A percentile compares a stretch with the other conserved stretches of the same genome.
Conservation (phyloP, 2,113 vertebrate species). For the Erpornis zantholeuca region DNA sequence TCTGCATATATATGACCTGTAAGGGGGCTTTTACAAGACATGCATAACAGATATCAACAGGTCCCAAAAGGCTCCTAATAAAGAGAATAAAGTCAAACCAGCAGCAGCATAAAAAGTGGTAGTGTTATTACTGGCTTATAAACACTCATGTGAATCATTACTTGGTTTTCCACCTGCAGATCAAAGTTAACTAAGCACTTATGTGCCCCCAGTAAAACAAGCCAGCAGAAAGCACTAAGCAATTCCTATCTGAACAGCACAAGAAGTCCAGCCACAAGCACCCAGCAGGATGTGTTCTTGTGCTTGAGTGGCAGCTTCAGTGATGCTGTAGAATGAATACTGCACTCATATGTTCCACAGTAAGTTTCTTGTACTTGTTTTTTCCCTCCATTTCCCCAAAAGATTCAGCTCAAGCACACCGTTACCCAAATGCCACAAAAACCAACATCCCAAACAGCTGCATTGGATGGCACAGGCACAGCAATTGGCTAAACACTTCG, state of each 20-base stretch:
- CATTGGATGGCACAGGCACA: fast-evolving
- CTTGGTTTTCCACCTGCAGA: neutral
- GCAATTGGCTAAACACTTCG: neutral
- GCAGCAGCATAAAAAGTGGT: neutral
- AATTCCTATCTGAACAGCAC: neutral
- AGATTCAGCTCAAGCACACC: neutral
- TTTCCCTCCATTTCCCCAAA: neutral
- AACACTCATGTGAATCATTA: neutral
- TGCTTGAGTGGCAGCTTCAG: neutral
- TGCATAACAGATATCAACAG: neutral
- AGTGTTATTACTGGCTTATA: neutral
- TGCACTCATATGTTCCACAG: neutral
- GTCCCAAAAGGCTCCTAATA: neutral
- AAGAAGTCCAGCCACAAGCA: neutral
- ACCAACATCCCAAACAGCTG: neutral
- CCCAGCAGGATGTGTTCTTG: neutral
- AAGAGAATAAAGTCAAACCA: neutral
- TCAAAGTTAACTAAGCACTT: neutral
- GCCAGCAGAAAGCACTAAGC: neutral
- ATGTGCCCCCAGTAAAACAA: neutral
- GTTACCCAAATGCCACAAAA: neutral
- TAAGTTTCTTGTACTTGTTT: neutral
- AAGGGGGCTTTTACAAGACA: neutral
- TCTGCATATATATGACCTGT: neutral
- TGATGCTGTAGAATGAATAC: neutral